A percentile compares a stretch with the other conserved stretches of the same genome.
phyloP scores from a whole-genome alignment of 2,797 vertebrate genomes.

The Onychomys leucogaster region DNA sequence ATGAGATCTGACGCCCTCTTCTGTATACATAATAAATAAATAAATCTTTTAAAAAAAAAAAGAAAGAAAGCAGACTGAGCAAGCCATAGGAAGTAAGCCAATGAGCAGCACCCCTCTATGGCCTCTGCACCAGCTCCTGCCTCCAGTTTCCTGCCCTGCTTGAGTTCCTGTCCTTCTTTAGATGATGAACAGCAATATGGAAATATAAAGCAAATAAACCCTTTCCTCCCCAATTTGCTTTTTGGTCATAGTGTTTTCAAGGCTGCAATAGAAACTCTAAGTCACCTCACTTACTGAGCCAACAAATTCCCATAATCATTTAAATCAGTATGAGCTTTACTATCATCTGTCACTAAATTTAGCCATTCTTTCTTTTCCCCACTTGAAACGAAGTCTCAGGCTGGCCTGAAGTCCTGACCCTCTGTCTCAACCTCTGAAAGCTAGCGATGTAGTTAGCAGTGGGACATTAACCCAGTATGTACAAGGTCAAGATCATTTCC shows the following conservation, averaged over 20 bases:
- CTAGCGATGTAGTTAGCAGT: not conserved
- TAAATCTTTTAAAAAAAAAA: too few relatives aligned
- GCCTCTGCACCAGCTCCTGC: not conserved
- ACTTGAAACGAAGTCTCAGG: not conserved
- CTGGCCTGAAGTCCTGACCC: not conserved
- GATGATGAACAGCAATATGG: not conserved
- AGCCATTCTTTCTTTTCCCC: not conserved
- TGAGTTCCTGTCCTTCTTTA: not conserved
- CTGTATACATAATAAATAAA: too few relatives aligned
- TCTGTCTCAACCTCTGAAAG: not conserved
- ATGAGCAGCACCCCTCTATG: not conserved
- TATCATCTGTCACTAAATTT: conserved; percentile 22
- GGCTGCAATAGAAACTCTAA: not conserved
- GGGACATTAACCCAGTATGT: not conserved
- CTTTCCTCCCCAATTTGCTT: not conserved
- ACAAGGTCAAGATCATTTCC: not conserved
- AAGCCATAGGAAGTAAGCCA: not conserved
- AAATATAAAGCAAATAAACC: not conserved
- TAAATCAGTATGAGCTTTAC: conserved; percentile 52
- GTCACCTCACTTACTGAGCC: not conserved
- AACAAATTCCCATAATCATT: conserved; percentile 4
- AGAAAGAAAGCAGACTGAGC: not conserved
- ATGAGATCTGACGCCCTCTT: too few relatives aligned
- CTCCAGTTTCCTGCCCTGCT: not conserved
- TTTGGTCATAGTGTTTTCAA: not conserved